phyloP scores from a whole-genome alignment of 2,888 invertebrate species.

The Trichopria drosophilae region DNA sequence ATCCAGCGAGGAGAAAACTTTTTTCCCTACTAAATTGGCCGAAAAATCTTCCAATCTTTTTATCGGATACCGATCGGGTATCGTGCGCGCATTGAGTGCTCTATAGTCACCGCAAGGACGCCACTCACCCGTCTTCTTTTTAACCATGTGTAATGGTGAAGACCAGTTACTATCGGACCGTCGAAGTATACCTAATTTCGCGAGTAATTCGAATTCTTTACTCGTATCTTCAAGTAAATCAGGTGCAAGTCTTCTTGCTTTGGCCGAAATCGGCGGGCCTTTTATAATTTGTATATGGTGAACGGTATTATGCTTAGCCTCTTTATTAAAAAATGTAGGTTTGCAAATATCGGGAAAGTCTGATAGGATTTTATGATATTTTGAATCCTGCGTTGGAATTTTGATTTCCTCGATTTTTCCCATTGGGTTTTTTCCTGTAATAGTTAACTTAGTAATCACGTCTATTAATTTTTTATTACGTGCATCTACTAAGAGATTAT shows the following conservation, averaged over 20 bases:
- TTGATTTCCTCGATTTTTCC: too few species aligned
- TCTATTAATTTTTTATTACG: too few species aligned
- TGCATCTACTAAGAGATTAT: background rate
- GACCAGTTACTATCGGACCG: conserved; percentile 54
- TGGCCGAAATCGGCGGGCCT: conserved; percentile 47
- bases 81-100: conserved; percentile 32
- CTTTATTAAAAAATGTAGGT: too few species aligned
- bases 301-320: conserved; percentile 27
- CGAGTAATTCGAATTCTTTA: conserved; percentile 46
- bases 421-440: too few species aligned
- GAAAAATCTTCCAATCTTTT: conserved; percentile 43
- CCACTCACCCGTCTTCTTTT: conserved; percentile 39
- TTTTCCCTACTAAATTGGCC: conserved; percentile 31
- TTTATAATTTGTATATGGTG: conserved; percentile 44
- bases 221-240: conserved; percentile 45
- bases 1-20: conserved; percentile 38
- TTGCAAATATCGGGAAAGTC: conserved; percentile 26
- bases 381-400: background rate
- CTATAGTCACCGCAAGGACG: conserved; percentile 41
- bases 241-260: conserved; percentile 47
- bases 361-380: conserved; percentile 18
- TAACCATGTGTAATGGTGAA: conserved; percentile 48
- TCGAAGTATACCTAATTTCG: conserved; percentile 51
- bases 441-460: conserved; percentile 7
- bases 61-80: conserved; percentile 46